Evolutionary conservation across 1,140 invertebrate genomes (phyloP).

Genomic region (Drosophila fuyamai): DNA sequence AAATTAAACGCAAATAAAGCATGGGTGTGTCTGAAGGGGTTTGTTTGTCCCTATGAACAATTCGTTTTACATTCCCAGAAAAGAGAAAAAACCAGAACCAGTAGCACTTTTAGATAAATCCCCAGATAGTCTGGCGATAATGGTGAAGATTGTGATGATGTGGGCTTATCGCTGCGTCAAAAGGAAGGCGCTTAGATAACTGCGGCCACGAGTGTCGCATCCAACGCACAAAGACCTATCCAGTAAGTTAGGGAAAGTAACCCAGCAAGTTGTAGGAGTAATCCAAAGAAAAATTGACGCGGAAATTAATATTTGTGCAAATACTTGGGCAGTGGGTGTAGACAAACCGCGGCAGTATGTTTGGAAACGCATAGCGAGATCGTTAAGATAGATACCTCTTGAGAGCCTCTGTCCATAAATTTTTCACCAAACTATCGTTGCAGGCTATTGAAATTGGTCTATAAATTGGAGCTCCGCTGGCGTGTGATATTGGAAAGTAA

Average conservation of each 20-base stretch:
- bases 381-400: constrained; percentile 12
- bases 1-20: constrained; percentile 22
- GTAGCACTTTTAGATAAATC: constrained; percentile 67
- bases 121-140: constrained; percentile 42
- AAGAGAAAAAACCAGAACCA: constrained; percentile 19
- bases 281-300: constrained; percentile 35
- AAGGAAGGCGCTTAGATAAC: constrained; percentile 68
- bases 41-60: not conserved
- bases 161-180: constrained; percentile 73
- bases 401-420: not conserved
- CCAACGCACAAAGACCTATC: constrained; percentile 35
- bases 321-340: constrained; percentile 33
- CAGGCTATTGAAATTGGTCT: constrained; percentile 51
- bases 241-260: constrained; percentile 19
- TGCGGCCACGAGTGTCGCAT: constrained; percentile 58
- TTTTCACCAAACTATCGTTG: constrained; percentile 15
- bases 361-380: constrained; percentile 4
- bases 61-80: not conserved
- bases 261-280: constrained; percentile 14
- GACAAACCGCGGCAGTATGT: not conserved
- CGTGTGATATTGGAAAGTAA: constrained; percentile 51
- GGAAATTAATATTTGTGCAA: constrained; percentile 45
- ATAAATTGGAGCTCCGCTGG: constrained; percentile 47
- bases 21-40: not conserved
- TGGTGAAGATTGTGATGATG: constrained; percentile 40